Percentiles rank a stretch among this genome's conserved stretches.
phyloP scores from a whole-genome alignment of 2,888 invertebrate genomes.

The Thereva nobilitata region DNA sequence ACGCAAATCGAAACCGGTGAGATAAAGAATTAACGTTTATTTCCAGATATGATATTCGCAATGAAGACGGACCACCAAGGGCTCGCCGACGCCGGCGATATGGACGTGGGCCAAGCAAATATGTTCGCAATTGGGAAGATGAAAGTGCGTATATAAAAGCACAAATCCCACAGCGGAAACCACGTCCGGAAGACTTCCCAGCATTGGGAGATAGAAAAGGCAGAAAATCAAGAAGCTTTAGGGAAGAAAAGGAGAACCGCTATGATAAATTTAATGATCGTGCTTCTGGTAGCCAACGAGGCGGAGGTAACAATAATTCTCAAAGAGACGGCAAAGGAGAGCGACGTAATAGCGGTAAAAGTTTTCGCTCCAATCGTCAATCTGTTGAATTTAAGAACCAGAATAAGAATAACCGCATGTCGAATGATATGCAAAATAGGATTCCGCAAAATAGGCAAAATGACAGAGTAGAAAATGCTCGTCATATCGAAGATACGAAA shows the following conservation, averaged over 20 bases:
- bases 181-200: slow-evolving; percentile 64
- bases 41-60: slow-evolving; percentile 82
- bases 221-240: slow-evolving; percentile 42
- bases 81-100: slow-evolving; percentile 84
- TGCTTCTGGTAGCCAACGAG: slow-evolving; percentile 17
- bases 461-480: slow-evolving; percentile 8
- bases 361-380: slow-evolving; percentile 41
- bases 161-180: slow-evolving; percentile 53
- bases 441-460: slow-evolving; percentile 6
- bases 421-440: slow-evolving; percentile 3
- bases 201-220: slow-evolving; percentile 55
- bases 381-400: slow-evolving; percentile 55
- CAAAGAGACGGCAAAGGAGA: slow-evolving; percentile 10
- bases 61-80: slow-evolving; percentile 88
- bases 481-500: slow-evolving; percentile 23
- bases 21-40: not conserved
- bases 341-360: slow-evolving; percentile 44
- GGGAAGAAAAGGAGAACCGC: slow-evolving; percentile 56
- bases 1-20: slow-evolving; percentile 52
- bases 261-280: slow-evolving; percentile 46
- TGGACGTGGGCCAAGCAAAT: slow-evolving; percentile 90
- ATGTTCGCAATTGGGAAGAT: slow-evolving; percentile 91
- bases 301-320: slow-evolving; percentile 33
- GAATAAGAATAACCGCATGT: slow-evolving; percentile 46
- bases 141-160: slow-evolving; percentile 81